A percentile compares a stretch with the other conserved stretches of the same genome.
Conservation (phyloP, 2,888 invertebrate genomes). For the Sipha maydis region DNA sequence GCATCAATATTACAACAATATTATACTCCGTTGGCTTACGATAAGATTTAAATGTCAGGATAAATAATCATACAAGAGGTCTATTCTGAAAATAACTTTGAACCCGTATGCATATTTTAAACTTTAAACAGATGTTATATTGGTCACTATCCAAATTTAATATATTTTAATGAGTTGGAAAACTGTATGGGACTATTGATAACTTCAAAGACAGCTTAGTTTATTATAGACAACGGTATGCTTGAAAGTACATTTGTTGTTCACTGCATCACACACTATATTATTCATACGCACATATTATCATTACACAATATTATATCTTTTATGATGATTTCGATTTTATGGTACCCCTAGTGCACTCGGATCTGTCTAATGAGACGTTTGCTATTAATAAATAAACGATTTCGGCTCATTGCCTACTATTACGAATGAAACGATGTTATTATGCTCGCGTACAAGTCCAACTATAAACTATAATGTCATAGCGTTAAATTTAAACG, state of each 20-base stretch:
- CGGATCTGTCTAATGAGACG: neutral
- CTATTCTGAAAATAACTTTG: constrained; percentile 42
- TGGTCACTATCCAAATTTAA: constrained; percentile 59
- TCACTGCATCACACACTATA: neutral
- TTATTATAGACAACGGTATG: constrained; percentile 28
- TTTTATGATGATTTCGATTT: constrained; percentile 21
- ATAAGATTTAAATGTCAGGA: constrained; percentile 11
- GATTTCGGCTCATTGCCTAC: constrained; percentile 1
- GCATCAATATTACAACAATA: neutral
- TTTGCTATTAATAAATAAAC: constrained; percentile 25
- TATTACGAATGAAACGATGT: neutral
- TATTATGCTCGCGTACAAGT: neutral
- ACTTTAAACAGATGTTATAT: constrained; percentile 60
- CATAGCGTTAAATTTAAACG: neutral
- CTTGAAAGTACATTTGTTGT: constrained; percentile 6
- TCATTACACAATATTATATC: neutral
- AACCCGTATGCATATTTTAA: constrained; percentile 37
- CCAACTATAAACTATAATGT: neutral
- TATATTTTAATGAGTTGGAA: constrained; percentile 48
- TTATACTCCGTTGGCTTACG: neutral
- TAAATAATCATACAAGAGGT: constrained; percentile 24
- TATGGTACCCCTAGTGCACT: neutral
- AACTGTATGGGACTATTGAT: constrained; percentile 20
- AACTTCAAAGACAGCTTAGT: constrained; percentile 39
- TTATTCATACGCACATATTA: neutral